Percentiles rank a stretch among this genome's conserved stretches.
phyloP scores from a whole-genome alignment of 2,113 vertebrate genomes.

The Oncorhynchus kisutch region DNA sequence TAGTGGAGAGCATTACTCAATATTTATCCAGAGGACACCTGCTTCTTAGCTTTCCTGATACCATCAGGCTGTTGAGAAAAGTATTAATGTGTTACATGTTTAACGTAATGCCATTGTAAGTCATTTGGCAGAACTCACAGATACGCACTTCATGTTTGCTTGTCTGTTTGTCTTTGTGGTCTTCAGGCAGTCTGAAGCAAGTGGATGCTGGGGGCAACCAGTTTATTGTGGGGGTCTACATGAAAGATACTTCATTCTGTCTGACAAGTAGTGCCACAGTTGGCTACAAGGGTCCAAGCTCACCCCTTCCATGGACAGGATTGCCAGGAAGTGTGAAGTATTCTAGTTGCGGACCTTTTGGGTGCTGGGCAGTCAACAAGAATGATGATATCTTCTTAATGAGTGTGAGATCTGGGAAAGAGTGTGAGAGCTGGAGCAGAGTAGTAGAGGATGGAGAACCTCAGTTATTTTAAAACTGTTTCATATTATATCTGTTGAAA shows the following conservation, averaged over 20 bases:
- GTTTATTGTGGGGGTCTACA: background rate
- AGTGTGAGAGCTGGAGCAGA: too few species aligned
- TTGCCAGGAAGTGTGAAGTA: slow-evolving; percentile 17
- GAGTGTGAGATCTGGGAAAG: slow-evolving; percentile 9
- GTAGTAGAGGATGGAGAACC: too few species aligned
- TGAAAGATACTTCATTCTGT: background rate
- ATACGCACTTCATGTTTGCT: too few species aligned
- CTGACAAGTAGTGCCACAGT: background rate
- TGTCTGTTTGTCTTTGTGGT: too few species aligned
- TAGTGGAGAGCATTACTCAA: too few species aligned
- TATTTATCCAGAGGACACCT: too few species aligned
- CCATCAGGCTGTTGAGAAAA: background rate
- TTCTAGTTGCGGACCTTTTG: slow-evolving; percentile 17
- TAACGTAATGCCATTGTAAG: too few species aligned
- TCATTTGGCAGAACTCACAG: too few species aligned
- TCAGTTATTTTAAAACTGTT: too few species aligned
- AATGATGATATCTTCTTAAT: background rate
- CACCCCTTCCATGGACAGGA: background rate
- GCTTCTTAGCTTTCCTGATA: too few species aligned
- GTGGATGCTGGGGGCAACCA: slow-evolving; percentile 19
- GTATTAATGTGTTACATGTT: too few species aligned
- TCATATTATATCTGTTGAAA: too few species aligned
- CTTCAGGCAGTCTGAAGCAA: slow-evolving; percentile 12
- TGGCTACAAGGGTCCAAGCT: background rate
- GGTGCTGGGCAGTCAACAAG: slow-evolving; percentile 35